These are phyloP conservation scores for Notarius quadriscutis DNA, from an alignment of 2,113 vertebrate species.

Conservation along the genomic window DNA sequence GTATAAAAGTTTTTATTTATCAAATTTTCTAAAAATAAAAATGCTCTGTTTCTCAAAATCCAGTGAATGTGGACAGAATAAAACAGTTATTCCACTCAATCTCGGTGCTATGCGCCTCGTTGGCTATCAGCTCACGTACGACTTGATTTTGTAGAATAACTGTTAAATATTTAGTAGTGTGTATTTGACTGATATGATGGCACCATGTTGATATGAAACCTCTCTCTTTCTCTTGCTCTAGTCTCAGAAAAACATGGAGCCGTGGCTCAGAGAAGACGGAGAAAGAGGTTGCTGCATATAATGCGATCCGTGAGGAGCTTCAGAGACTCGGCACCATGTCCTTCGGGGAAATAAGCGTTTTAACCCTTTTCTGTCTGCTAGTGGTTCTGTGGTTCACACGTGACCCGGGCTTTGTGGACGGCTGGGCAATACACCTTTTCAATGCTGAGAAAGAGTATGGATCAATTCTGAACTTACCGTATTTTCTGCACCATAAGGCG, in stretches of 20 bases:
- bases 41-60: no score
- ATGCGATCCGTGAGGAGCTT: constrained; percentile 77
- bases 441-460: constrained; percentile 81
- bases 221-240: constrained; percentile 53
- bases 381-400: constrained; percentile 90
- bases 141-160: no score
- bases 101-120: no score
- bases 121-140: no score
- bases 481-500: no score
- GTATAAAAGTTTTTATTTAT: no score
- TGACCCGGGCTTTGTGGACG: constrained; percentile 86
- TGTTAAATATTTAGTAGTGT: not conserved
- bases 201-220: no score
- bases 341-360: constrained; percentile 82
- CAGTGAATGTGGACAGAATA: no score
- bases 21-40: no score
- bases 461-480: not conserved
- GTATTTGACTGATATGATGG: not conserved
- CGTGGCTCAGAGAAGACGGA: constrained; percentile 65
- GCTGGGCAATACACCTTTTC: constrained; percentile 83
- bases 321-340: constrained; percentile 79
- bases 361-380: constrained; percentile 81
- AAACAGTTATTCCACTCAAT: no score
- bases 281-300: constrained; percentile 74
- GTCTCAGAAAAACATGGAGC: constrained; percentile 79